These are phyloP conservation scores for Agrochola litura DNA, from an alignment of 2,888 invertebrate genomes.

Conservation along the genomic window DNA sequence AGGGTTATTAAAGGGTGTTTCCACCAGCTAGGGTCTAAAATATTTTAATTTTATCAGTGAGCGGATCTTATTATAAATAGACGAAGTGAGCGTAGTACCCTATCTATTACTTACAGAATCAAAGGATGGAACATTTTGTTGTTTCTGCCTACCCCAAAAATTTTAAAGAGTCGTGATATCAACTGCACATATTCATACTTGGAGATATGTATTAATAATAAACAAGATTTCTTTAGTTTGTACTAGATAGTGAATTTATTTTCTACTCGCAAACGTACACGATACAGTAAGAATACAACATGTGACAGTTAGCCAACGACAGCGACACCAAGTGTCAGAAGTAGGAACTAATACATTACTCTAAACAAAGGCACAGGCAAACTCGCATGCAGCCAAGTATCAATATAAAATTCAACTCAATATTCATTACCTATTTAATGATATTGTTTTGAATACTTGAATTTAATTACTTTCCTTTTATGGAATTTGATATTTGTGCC, in stretches of 20 bases:
- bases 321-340: too few species aligned
- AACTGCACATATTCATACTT: not conserved
- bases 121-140: not conserved
- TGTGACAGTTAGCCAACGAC: too few species aligned
- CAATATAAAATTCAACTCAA: too few species aligned
- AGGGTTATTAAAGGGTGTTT: conserved; percentile 22
- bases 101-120: not conserved
- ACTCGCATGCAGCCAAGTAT: too few species aligned
- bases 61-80: not conserved
- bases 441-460: conserved; percentile 12
- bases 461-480: conserved; percentile 24
- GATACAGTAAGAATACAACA: too few species aligned
- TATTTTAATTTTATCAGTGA: conserved; percentile 18
- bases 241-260: too few species aligned
- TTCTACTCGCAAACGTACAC: too few species aligned
- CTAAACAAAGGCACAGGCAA: too few species aligned
- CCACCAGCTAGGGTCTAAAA: not conserved
- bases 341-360: too few species aligned
- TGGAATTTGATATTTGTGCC: conserved; percentile 27
- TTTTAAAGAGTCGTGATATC: not conserved
- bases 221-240: too few species aligned
- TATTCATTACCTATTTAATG: not conserved
- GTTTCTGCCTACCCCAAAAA: not conserved
- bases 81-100: not conserved
- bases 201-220: too few species aligned